Conservation (phyloP, 2,888 invertebrate species). For the Oscheius sp. region DNA sequence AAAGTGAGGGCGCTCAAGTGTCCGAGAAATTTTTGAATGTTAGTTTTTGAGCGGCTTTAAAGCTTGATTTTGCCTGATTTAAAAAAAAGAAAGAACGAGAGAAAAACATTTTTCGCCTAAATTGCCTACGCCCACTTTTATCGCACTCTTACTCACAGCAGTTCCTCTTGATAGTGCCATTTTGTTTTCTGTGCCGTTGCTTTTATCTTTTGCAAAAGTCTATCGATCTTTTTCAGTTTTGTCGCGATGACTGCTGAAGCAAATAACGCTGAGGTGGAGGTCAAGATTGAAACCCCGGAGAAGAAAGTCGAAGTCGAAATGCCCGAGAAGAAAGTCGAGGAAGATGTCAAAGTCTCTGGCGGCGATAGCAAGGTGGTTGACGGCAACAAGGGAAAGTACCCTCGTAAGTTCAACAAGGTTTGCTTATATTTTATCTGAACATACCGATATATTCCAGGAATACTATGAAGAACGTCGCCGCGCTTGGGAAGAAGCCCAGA, state of each 20-base stretch:
- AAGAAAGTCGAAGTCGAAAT: not conserved
- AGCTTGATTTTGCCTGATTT: no score
- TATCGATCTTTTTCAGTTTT: not conserved
- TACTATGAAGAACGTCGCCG: slow-evolving; percentile 45
- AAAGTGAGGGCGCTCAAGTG: no score
- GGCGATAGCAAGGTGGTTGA: not conserved
- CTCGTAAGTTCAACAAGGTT: slow-evolving; percentile 15
- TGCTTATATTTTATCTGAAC: not conserved
- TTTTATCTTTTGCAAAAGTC: not conserved
- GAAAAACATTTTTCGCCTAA: no score
- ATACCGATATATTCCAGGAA: not conserved
- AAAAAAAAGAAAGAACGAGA: no score
- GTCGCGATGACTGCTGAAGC: not conserved
- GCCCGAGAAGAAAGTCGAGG: not conserved
- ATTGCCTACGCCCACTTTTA: not conserved
- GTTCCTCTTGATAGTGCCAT: not conserved
- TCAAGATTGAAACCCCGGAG: not conserved
- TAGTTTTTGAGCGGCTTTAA: no score
- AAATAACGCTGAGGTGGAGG: slow-evolving; percentile 1
- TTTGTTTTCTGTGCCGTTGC: not conserved
- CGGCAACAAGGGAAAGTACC: not conserved
- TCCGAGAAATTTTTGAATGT: no score
- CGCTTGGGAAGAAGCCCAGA: slow-evolving; percentile 61
- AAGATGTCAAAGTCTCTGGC: no score
- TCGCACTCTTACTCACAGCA: not conserved